These are phyloP conservation scores for Ciconia boyciana DNA, from an alignment of 2,113 vertebrate genomes.

Conservation along the genomic window DNA sequence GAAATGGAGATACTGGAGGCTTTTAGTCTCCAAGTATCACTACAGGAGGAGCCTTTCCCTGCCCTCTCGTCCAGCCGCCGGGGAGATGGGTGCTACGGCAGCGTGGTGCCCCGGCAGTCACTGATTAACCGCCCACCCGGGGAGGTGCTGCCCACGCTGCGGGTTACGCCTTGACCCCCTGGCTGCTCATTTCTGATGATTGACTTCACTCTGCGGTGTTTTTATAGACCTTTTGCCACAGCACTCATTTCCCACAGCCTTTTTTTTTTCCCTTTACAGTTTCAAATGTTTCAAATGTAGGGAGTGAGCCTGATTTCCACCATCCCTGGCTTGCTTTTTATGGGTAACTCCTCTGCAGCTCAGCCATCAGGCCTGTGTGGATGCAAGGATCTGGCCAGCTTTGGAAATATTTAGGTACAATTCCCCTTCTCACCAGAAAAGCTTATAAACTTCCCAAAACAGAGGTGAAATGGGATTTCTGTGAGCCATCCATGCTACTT, in stretches of 20 bases:
- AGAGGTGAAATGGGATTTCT: background rate
- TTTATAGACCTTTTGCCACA: background rate
- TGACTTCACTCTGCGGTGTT: background rate
- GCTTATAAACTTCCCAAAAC: background rate
- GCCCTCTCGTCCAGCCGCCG: fast-evolving
- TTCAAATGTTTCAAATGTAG: background rate
- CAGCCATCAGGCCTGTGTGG: background rate
- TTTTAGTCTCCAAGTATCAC: background rate
- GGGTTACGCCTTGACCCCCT: background rate
- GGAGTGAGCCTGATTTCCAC: background rate
- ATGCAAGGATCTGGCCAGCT: background rate
- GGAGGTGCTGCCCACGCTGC: background rate
- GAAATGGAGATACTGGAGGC: background rate
- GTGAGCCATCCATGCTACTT: background rate
- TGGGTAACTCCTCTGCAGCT: background rate
- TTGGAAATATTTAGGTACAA: background rate
- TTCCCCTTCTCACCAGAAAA: background rate
- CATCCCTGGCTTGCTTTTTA: background rate
- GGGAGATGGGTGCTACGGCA: background rate
- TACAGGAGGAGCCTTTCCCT: background rate
- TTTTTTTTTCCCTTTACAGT: background rate
- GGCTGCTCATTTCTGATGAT: slow-evolving; percentile 4
- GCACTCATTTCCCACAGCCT: background rate
- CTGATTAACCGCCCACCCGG: background rate
- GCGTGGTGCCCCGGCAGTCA: background rate